A percentile compares a stretch with the other conserved stretches of the same genome.
These are phyloP conservation scores for Perognathus longimembris DNA, from an alignment of 2,113 vertebrate genomes.

Conservation along the genomic window DNA sequence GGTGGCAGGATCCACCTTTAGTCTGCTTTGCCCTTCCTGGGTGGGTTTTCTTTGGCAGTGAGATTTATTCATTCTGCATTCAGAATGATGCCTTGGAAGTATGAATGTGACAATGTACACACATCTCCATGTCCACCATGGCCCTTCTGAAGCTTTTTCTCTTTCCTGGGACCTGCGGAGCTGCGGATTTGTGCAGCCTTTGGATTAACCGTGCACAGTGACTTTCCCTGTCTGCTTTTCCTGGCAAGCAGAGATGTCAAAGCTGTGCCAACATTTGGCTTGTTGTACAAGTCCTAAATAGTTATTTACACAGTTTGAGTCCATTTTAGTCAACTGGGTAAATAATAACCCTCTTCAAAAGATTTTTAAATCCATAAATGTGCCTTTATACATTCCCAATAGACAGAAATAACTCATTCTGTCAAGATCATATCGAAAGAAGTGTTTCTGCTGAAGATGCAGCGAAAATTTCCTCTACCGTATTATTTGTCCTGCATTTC, in stretches of 20 bases:
- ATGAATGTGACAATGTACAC: neutral
- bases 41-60: neutral
- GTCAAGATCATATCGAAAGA: conserved; percentile 77
- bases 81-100: conserved; percentile 9
- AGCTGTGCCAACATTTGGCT: conserved; percentile 65
- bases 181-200: conserved; percentile 49
- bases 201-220: conserved; percentile 48
- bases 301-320: conserved; percentile 84
- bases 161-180: conserved; percentile 62
- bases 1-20: neutral
- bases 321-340: conserved; percentile 82
- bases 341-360: conserved; percentile 82
- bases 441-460: conserved; percentile 71
- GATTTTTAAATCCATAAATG: conserved; percentile 84
- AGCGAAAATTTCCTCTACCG: conserved; percentile 74
- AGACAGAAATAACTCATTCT: conserved; percentile 80
- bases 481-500: conserved; percentile 71
- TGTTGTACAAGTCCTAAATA: conserved; percentile 75
- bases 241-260: conserved; percentile 59
- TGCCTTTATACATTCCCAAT: conserved; percentile 79
- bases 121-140: conserved; percentile 41
- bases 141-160: conserved; percentile 28
- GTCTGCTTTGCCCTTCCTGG: neutral
- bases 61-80: neutral
- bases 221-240: conserved; percentile 67